Conservation (phyloP, 2,888 invertebrate genomes). For the Lepidonotus clava region DNA sequence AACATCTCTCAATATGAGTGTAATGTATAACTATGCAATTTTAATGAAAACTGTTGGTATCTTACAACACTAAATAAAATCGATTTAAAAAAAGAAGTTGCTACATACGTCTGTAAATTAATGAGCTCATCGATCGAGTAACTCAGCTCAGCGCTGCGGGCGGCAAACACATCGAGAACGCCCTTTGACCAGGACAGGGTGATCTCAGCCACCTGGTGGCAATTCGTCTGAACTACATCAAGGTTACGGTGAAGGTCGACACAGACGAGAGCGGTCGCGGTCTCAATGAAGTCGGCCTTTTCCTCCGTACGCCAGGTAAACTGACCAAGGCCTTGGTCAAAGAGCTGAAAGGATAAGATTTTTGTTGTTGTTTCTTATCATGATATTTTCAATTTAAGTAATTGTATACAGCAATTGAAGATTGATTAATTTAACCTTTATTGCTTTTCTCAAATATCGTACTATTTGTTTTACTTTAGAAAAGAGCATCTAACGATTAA, state of each 20-base stretch:
- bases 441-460: too few relatives aligned
- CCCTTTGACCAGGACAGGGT: constrained; percentile 77
- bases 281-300: constrained; percentile 79
- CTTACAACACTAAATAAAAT: too few relatives aligned
- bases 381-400: too few relatives aligned
- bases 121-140: constrained; percentile 77
- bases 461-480: too few relatives aligned
- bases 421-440: too few relatives aligned
- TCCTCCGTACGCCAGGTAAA: constrained; percentile 80
- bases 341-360: constrained; percentile 69
- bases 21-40: too few relatives aligned
- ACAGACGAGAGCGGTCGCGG: constrained; percentile 78
- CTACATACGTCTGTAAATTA: constrained; percentile 73
- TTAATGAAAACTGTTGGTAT: too few relatives aligned
- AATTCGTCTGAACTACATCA: constrained; percentile 79
- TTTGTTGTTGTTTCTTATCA: too few relatives aligned
- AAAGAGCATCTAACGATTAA: too few relatives aligned
- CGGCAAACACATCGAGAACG: constrained; percentile 76
- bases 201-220: constrained; percentile 70
- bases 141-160: constrained; percentile 68
- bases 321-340: constrained; percentile 77
- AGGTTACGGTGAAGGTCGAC: constrained; percentile 78
- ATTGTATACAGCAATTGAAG: too few relatives aligned
- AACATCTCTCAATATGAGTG: too few relatives aligned
- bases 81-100: too few relatives aligned